Evolutionary conservation across 2,888 invertebrate genomes (phyloP), one percentile per base, ranked within the genome.

Genomic region (Cosmopolites sordidus): DNA sequence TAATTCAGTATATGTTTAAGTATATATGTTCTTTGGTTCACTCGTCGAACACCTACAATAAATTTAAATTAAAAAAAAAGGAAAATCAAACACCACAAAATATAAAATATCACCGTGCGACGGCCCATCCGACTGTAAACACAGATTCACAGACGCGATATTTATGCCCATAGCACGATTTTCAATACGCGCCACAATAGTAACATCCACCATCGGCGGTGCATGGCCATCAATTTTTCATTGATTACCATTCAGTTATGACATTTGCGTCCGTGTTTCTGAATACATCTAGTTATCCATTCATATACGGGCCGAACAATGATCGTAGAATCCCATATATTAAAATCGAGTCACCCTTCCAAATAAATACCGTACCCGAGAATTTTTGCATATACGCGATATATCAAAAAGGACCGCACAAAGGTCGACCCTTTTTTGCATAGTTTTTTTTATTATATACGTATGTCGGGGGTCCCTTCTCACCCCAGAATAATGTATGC

Each of bases 261-360:
- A 73, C 74, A 74, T 70, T 71, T 67, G 69, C 63, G 70, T 73
- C 71, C 73, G 72, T 71, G 71, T 69, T 69, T 64, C 62, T 74
- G 73, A 74, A 74, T 74, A 72, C 73, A 73, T 72, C 75, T 75
- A 74, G 75, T 75, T 75, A 75, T 67, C 70, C 74, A 74, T 74
- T 73, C 73, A 74, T 73, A 56, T 55, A 68, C 64, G 67, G 58
- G 62, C 64, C 49, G 22, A 60, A 65, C 72, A 72, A 71, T 57
- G 44, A 69, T 69, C 69, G 6, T 65, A 37, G 63, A 70, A 72
- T 70, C 69, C 68, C 71, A 70, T 71, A 71, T 71, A 72, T 72
- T 69, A 68, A 67, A 40, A 58, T 56, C 56, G 54, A 54, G 45
- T 49, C 59, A 59, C 57, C 67, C 66, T 65, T 64, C 59, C 59